Percentiles rank a stretch among this genome's conserved stretches.
These are phyloP conservation scores for Thalpophila matura DNA, from an alignment of 2,888 invertebrate genomes.

Conservation along the genomic window DNA sequence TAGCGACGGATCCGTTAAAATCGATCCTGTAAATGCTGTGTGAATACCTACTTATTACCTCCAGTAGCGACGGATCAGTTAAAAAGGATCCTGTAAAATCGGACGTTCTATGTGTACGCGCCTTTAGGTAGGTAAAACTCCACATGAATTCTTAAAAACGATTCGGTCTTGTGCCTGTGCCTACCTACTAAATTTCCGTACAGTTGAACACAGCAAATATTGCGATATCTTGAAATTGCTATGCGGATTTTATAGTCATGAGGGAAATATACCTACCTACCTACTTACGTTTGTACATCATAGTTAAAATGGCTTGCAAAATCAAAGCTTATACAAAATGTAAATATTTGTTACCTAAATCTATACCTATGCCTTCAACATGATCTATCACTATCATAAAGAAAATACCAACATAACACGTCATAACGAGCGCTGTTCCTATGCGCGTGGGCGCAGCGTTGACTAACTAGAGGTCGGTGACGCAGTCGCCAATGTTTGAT, in stretches of 20 bases:
- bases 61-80: too few species aligned
- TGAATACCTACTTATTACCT: too few species aligned
- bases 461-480: conserved; percentile 58
- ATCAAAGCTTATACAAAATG: too few species aligned
- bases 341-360: too few species aligned
- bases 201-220: conserved; percentile 22
- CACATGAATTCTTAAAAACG: conserved; percentile 18
- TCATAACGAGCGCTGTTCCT: conserved; percentile 23
- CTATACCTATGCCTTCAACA: too few species aligned
- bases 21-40: too few species aligned
- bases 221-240: conserved; percentile 19
- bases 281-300: background rate
- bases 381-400: conserved; percentile 4
- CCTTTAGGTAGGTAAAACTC: too few species aligned
- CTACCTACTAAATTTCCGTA: background rate
- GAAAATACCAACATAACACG: background rate
- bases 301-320: background rate
- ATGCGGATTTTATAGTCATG: conserved; percentile 5
- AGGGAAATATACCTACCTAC: conserved; percentile 5
- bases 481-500: conserved; percentile 67
- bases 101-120: too few species aligned
- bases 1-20: too few species aligned
- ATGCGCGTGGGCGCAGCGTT: conserved; percentile 46
- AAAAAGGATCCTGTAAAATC: too few species aligned
- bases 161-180: background rate